A percentile compares a stretch with the other conserved stretches of the same genome.
These are phyloP conservation scores for Eueremaeus valkanovi DNA, from an alignment of 2,888 invertebrate species.

Conservation along the genomic window DNA sequence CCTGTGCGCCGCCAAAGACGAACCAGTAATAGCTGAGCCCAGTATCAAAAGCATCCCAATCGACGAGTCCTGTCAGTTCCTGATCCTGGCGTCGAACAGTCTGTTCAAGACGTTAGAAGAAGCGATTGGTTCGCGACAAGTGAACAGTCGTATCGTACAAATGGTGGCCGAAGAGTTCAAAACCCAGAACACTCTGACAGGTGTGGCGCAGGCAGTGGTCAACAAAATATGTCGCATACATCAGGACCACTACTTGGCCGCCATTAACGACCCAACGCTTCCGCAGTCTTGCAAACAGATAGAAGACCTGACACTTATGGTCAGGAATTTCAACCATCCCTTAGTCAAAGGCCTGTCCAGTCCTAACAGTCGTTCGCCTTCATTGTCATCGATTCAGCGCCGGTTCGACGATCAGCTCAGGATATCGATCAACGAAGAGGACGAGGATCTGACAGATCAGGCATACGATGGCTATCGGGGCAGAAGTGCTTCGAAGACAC, in stretches of 20 bases:
- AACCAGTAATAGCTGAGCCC: constrained; percentile 77
- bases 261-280: constrained; percentile 45
- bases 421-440: background rate
- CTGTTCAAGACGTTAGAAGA: constrained; percentile 78
- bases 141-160: constrained; percentile 73
- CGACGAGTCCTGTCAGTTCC: constrained; percentile 73
- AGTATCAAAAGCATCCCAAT: constrained; percentile 75
- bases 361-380: constrained; percentile 13
- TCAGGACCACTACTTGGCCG: constrained; percentile 67
- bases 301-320: constrained; percentile 77
- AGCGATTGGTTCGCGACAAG: constrained; percentile 69
- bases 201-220: constrained; percentile 79
- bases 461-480: background rate
- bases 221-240: constrained; percentile 78
- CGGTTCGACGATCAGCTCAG: background rate
- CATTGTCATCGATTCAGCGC: background rate
- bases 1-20: constrained; percentile 63
- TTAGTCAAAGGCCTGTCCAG: background rate
- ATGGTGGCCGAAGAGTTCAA: constrained; percentile 74
- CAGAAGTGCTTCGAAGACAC: background rate
- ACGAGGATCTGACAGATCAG: background rate
- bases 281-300: constrained; percentile 57
- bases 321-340: constrained; percentile 52
- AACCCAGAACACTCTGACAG: constrained; percentile 69
- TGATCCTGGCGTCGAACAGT: constrained; percentile 79